A percentile compares a stretch with the other conserved stretches of the same genome.
Evolutionary conservation across 2,113 vertebrate genomes (phyloP).

Genomic region (Mionectes macconnelli): DNA sequence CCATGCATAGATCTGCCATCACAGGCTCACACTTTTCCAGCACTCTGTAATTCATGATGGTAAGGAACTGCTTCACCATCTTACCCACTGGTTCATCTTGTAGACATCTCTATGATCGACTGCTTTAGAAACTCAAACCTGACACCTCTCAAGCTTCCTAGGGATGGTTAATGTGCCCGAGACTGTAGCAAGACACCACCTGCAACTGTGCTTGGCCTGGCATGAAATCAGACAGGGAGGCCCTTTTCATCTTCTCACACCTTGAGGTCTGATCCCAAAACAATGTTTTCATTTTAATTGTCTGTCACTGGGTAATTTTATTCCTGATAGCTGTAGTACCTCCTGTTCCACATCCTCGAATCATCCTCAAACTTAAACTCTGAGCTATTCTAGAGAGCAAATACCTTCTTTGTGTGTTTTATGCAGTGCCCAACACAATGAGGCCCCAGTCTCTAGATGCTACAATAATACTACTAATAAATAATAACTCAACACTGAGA

Average conservation of each 20-base stretch:
- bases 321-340: not conserved
- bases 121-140: not conserved
- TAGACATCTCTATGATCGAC: not conserved
- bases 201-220: not conserved
- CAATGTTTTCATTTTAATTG: constrained; percentile 28
- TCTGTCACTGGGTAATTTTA: constrained; percentile 6
- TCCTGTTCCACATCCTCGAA: not conserved
- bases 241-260: not conserved
- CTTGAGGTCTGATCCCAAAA: constrained; percentile 1
- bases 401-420: constrained; percentile 1
- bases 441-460: not conserved
- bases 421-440: not conserved
- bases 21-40: not conserved
- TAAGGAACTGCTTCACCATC: not conserved
- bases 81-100: not conserved
- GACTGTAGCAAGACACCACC: not conserved
- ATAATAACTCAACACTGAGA: constrained; percentile 53
- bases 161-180: not conserved
- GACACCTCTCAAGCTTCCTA: not conserved
- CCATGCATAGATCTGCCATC: not conserved
- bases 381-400: not conserved
- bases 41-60: not conserved
- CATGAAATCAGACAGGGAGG: constrained; percentile 10
- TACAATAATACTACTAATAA: constrained; percentile 33
- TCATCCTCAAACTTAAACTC: not conserved